Evolutionary conservation across 2,113 vertebrate genomes (phyloP), one percentile per base, ranked within the genome.

Genomic region (Vidua chalybeata): DNA sequence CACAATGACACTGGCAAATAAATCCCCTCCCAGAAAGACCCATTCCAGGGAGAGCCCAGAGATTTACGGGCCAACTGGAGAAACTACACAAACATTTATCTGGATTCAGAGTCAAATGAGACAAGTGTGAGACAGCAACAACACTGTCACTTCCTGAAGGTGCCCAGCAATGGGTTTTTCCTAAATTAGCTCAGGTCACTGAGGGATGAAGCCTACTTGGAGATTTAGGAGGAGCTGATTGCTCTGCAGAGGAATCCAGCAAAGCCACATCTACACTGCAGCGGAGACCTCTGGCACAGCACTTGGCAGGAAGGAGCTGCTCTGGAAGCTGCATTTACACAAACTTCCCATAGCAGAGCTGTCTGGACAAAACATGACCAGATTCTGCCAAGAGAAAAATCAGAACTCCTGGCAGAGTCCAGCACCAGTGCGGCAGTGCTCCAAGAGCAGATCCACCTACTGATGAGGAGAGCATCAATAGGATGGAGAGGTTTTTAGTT

Each of bases 261-360:
- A 35, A 54, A 87, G 81, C 77, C 77, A 33, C 73, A 84, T 62
- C 69, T 26, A 27, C 1, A 3, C 66, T 37, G 21, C 39, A 92
- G 83, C 0, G 0, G 61, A 66, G 89, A 93, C 39, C 81, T 89
- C 94, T 93, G 77, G 95, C 77, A 89, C 58, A 78, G 95, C 61
- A 39, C 56, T 94, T 96, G 96, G 92, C 92, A 90, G 74, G 87
- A 91, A 89, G 66, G 24, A 93, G 82, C 58, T 68, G 87, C 93
- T 94, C 92, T 95, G 96, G 96, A 96, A 95, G 84, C 95, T 85
- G 87, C 62, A 0, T 93, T 93, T 79, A 94, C 84, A 94, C 87
- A 82, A 82, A 83, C 92, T 94, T 94, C 96, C 88, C 94, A 75
- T 35, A 87, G 92, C 82, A 79, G 92, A 91, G 82, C 87, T 96